Evolutionary conservation across 2,888 invertebrate species (phyloP).

Genomic region (Eledona agricola): DNA sequence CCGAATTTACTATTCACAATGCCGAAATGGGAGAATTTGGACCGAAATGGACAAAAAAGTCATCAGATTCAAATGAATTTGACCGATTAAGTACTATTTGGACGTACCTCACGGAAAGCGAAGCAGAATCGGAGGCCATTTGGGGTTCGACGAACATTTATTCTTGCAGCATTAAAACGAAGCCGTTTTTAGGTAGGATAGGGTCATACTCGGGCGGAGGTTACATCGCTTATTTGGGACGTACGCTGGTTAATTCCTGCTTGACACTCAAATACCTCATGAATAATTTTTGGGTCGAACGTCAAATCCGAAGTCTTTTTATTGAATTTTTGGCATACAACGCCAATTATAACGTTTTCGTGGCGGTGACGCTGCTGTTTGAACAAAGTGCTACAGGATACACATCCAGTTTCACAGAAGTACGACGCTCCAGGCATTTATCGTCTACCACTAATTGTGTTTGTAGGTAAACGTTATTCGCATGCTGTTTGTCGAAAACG

Average conservation of each 20-base stretch:
- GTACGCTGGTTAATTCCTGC: slow-evolving; percentile 47
- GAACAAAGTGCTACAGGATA: slow-evolving; percentile 52
- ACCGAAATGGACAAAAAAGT: slow-evolving; percentile 31
- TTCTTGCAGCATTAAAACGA: background rate
- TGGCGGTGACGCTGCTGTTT: slow-evolving; percentile 45
- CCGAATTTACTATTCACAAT: slow-evolving; percentile 30
- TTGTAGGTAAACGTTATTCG: slow-evolving; percentile 49
- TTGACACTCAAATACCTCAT: slow-evolving; percentile 44
- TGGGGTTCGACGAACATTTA: too few relatives aligned
- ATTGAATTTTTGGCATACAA: slow-evolving; percentile 53
- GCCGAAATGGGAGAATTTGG: slow-evolving; percentile 41
- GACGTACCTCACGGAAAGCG: slow-evolving; percentile 20
- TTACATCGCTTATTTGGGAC: slow-evolving; percentile 50
- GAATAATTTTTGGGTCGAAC: slow-evolving; percentile 50
- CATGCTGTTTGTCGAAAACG: slow-evolving; percentile 45
- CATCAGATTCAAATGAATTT: slow-evolving; percentile 16
- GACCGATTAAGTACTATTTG: slow-evolving; percentile 42
- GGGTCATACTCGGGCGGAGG: slow-evolving; percentile 51
- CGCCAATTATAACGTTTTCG: slow-evolving; percentile 52
- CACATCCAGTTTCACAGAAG: background rate
- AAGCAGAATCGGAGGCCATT: background rate
- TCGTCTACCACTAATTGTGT: background rate
- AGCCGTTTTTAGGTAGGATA: slow-evolving; percentile 45
- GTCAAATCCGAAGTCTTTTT: slow-evolving; percentile 46
- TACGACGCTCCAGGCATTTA: background rate